Base-by-base conservation (phyloP, 2,888 invertebrate species). In the Molorchus minor region DNA sequence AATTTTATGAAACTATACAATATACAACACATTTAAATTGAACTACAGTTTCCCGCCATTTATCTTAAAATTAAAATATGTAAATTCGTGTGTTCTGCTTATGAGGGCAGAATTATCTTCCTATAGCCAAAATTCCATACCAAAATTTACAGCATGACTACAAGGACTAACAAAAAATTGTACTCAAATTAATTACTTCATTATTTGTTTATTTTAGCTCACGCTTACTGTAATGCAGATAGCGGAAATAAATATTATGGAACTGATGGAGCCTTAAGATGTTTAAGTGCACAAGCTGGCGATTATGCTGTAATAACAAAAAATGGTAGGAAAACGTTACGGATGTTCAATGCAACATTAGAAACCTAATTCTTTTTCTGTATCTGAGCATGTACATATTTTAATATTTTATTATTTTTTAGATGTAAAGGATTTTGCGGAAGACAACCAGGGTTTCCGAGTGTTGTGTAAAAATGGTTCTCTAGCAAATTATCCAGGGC, bases 381-480 rank as follows among this genome's bases (percentile, higher is more conserved):
- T n/a, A n/a, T n/a, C n/a, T n/a, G n/a, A n/a, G n/a, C n/a, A n/a
- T n/a, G n/a, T n/a, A n/a, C n/a, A n/a, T n/a, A n/a, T n/a, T n/a
- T n/a, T n/a, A n/a, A n/a, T n/a, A n/a, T n/a, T n/a, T 20, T 40
- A 3, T 49, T 41, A 21, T 5, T n/a, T 45, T 55, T 53, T 40
- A 68, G 67, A 67, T 55, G 40, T 69, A 12, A 49, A 47, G n/a
- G 40, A 36, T n/a, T 43, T 33, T 19, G 30, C 17, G 4, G 41
- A 25, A 15, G 20, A 54, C 13, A 47, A 44, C 19, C 49, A 56
- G 1, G 55, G 82, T 30, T 86, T 83, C 74, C 81, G 84, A 1
- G 85, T 86, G 0, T 78, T 89, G 0, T 88, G 88, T 72, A 82
- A 83, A 51, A 87, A 89, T 77, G 87, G 87, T 68, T 80, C 83